Evolutionary conservation across 2,797 vertebrate species (phyloP).

Genomic region (Manis crassicaudata): DNA sequence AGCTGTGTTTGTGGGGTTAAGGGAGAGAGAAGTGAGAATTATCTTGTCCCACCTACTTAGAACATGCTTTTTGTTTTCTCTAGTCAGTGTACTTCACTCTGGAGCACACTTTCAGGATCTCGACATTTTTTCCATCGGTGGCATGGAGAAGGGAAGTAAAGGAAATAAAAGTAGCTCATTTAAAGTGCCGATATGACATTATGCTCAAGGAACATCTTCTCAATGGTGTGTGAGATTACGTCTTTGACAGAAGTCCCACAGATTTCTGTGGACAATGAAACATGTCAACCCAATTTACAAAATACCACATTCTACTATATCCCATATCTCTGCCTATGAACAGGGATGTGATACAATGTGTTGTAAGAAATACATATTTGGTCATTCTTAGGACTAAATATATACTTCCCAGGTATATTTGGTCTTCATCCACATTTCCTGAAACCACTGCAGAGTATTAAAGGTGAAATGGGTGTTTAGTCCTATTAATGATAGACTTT

Average conservation of each 20-base stretch:
- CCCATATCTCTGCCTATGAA: neutral
- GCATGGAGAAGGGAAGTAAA: neutral
- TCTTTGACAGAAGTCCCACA: neutral
- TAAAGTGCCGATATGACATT: neutral
- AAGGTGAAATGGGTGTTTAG: too few relatives aligned
- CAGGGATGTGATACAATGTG: neutral
- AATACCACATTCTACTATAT: neutral
- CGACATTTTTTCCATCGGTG: neutral
- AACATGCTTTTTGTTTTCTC: slow-evolving; percentile 67
- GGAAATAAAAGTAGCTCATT: rapidly evolving
- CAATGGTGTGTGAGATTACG: rapidly evolving
- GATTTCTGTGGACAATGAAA: slow-evolving; percentile 1
- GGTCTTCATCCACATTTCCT: too few relatives aligned
- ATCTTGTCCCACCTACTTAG: slow-evolving; percentile 79
- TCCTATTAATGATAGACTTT: too few relatives aligned
- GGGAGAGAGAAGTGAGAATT: slow-evolving; percentile 64
- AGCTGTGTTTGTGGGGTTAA: slow-evolving; percentile 78
- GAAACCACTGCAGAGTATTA: too few relatives aligned
- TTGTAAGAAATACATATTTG: too few relatives aligned
- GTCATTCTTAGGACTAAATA: too few relatives aligned
- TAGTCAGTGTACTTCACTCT: slow-evolving; percentile 39
- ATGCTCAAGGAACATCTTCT: neutral
- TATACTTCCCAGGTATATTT: too few relatives aligned
- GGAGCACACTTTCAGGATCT: slow-evolving; percentile 65
- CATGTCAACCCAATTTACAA: slow-evolving; percentile 2